A percentile compares a stretch with the other conserved stretches of the same genome.
phyloP scores from a whole-genome alignment of 2,888 invertebrate species.

The Rhaphigaster nebulosa region DNA sequence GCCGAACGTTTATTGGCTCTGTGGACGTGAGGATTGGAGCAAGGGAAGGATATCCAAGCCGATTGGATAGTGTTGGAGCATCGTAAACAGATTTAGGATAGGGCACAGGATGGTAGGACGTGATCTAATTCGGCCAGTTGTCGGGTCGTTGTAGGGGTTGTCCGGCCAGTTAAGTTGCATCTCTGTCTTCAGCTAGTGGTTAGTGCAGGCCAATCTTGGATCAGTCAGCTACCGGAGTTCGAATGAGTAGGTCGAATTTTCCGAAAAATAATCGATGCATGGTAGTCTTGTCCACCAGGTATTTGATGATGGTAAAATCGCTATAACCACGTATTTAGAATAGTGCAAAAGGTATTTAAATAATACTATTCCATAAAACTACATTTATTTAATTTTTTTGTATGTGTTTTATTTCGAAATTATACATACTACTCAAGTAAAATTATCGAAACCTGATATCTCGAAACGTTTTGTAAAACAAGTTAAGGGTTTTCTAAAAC shows the following conservation, averaged over 20 bases:
- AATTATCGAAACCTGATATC: too few relatives aligned
- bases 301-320: too few relatives aligned
- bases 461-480: too few relatives aligned
- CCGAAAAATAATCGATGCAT: neutral
- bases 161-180: neutral
- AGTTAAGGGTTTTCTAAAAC: too few relatives aligned
- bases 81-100: slow-evolving; percentile 40
- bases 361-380: too few relatives aligned
- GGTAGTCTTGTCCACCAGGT: too few relatives aligned
- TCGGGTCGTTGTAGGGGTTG: neutral
- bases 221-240: neutral
- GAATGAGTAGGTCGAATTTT: neutral
- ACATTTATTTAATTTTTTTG: too few relatives aligned
- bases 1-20: slow-evolving; percentile 23
- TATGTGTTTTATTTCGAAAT: too few relatives aligned
- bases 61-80: slow-evolving; percentile 43
- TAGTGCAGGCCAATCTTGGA: neutral
- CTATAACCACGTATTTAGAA: too few relatives aligned
- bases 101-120: neutral
- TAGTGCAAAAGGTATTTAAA: too few relatives aligned
- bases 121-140: slow-evolving; percentile 27
- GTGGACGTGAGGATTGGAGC: slow-evolving; percentile 45
- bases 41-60: neutral
- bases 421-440: too few relatives aligned
- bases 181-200: too few relatives aligned